Conservation (phyloP, 92 coral and sea anemone genomes). For the Micromussa lordhowensis region DNA sequence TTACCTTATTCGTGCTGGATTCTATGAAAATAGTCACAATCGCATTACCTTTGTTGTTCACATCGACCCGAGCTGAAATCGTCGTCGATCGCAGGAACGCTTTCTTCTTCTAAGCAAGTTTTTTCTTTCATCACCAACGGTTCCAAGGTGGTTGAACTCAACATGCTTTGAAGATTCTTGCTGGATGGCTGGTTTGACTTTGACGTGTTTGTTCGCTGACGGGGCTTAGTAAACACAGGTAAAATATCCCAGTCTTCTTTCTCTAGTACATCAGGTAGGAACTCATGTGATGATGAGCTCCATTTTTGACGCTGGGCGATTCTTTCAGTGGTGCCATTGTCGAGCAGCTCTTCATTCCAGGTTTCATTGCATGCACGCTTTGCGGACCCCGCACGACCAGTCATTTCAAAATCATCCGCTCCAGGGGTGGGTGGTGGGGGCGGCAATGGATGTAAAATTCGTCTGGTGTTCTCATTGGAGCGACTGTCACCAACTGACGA, state of each 20-base stretch:
- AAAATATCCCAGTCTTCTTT: conserved; percentile 14
- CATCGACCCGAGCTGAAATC: conserved; percentile 8
- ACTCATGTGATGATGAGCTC: neutral
- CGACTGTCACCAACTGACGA: neutral
- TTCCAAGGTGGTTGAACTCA: neutral
- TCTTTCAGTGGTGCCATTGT: neutral
- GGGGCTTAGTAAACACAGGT: neutral
- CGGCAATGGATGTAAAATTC: neutral
- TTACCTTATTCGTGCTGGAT: neutral
- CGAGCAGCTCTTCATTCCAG: neutral
- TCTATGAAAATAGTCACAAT: neutral
- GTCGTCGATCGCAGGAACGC: neutral
- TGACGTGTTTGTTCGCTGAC: neutral
- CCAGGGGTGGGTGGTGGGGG: conserved; percentile 15
- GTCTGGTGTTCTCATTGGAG: neutral
- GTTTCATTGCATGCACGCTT: neutral
- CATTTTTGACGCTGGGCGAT: neutral
- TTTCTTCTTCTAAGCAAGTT: neutral
- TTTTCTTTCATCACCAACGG: neutral
- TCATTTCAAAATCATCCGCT: neutral
- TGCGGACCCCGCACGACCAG: neutral
- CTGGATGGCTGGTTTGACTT: neutral
- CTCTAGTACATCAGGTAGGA: neutral
- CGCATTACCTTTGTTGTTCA: conserved; percentile 8
- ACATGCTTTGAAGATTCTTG: neutral